Conservation (phyloP, 2,888 invertebrate species). For the Deilephila elpenor region DNA sequence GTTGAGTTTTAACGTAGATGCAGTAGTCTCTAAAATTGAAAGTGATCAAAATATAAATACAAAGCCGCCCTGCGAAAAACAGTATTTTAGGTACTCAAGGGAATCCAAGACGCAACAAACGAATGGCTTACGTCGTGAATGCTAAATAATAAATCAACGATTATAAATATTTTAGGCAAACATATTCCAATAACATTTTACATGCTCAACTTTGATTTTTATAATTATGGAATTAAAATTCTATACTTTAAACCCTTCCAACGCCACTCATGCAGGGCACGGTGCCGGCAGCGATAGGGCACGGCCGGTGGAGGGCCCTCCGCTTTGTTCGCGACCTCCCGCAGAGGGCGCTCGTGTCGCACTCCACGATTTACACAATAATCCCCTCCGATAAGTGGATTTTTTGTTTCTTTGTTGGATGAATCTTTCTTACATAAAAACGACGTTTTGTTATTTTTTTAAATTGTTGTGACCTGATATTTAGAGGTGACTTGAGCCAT, state of each 20-base stretch:
- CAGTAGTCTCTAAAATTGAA: no score
- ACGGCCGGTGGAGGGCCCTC: constrained; percentile 48
- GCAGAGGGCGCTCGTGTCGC: constrained; percentile 1
- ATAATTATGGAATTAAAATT: neutral
- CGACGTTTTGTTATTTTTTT: neutral
- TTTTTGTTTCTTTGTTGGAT: constrained; percentile 20
- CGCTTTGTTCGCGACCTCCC: constrained; percentile 36
- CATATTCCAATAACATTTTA: no score
- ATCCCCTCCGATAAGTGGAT: neutral
- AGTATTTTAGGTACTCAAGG: no score
- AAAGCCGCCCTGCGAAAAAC: no score
- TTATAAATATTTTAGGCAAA: no score
- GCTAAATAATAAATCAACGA: no score
- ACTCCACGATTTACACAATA: neutral
- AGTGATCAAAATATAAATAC: no score
- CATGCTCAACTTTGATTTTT: no score
- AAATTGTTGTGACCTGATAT: neutral
- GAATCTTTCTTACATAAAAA: neutral
- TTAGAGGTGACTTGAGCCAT: no score
- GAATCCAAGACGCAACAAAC: no score
- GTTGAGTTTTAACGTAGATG: no score
- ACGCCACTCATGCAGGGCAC: constrained; percentile 29
- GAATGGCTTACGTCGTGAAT: no score
- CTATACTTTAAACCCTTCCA: neutral
- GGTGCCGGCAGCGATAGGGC: constrained; percentile 55